Percentiles rank a stretch among this genome's conserved stretches.
phyloP scores from a whole-genome alignment of 2,113 vertebrate genomes.

The Halichoerus grypus region DNA sequence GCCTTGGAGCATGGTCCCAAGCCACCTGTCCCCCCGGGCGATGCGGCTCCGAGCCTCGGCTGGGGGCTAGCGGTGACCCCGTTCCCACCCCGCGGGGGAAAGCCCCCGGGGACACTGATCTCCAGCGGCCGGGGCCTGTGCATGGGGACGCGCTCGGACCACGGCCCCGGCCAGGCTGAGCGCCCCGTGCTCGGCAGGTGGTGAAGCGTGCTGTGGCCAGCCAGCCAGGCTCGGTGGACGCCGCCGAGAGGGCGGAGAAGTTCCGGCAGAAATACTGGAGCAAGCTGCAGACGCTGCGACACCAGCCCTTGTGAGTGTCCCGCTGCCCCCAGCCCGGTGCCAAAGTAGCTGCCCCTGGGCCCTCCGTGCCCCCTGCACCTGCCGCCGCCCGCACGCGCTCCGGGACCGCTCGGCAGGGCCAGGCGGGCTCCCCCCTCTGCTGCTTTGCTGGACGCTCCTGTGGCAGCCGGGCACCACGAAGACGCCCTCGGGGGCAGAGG shows the following conservation, averaged over 20 bases:
- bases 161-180: background rate
- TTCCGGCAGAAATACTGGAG: slow-evolving; percentile 97
- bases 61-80: background rate
- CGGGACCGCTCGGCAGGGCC: background rate
- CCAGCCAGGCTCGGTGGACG: slow-evolving; percentile 92
- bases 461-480: accelerated
- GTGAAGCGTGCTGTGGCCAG: slow-evolving; percentile 97
- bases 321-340: no score
- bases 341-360: accelerated
- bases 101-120: background rate
- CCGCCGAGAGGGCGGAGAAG: slow-evolving; percentile 93
- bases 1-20: no score
- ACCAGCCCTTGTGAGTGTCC: slow-evolving; percentile 96
- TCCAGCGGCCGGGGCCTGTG: background rate
- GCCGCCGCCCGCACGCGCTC: accelerated
- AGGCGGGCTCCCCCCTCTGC: no score
- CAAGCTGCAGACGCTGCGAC: slow-evolving; percentile 96
- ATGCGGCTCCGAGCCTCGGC: background rate
- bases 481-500: accelerated
- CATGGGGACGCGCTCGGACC: background rate
- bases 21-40: accelerated
- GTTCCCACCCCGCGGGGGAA: background rate
- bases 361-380: accelerated
- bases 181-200: slow-evolving; percentile 87
- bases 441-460: background rate